Evolutionary conservation across 1,140 invertebrate species (phyloP), one percentile per base, ranked within the genome.

Genomic region (Babylonia areolata): DNA sequence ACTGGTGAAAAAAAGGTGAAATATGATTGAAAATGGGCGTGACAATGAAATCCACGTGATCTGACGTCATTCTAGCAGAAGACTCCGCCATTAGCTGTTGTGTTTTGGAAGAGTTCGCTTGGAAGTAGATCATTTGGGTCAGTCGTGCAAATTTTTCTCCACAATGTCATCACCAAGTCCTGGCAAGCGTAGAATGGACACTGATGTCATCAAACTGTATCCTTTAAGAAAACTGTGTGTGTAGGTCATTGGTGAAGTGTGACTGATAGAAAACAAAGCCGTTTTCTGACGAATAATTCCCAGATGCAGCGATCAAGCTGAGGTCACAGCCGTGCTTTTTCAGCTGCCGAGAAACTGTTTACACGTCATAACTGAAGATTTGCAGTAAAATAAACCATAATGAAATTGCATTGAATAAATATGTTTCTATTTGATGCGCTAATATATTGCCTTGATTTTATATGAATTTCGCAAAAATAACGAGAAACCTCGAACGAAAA

Each of bases 101-200:
- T 93, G 90, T 93, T 91, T 89, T 93, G 89, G 86, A 87, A 81
- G 86, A 81, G 86, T 81, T 73, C 85, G 85, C 77, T 78, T 69
- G 81, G 81, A 75, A 87, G 82, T 85, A 83, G n/a, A n/a, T n/a
- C n/a, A n/a, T n/a, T 69, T 84, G 78, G 87, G 81, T 84, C 86
- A 84, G 75, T 58, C 78, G 40, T 33, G 33, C 31, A 78, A 86
- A 83, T 80, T 81, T 73, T 83, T 71, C 42, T 23, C 28, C 46
- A 95, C 91, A 90, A 99, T 99, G 99, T 99, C 98, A 94, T 99
- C 98, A 92, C 99, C 99, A 91, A 99, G 98, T 96, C 98, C 99
- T 96, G 99, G 99, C 93, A 99, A 99, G 96, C 96, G 99, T 95
- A 97, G 99, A 94, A 99, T 99, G 98, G 99, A 99, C 96, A 99